Base-by-base conservation (phyloP, 2,888 invertebrate genomes). In the Rotaria socialis region DNA sequence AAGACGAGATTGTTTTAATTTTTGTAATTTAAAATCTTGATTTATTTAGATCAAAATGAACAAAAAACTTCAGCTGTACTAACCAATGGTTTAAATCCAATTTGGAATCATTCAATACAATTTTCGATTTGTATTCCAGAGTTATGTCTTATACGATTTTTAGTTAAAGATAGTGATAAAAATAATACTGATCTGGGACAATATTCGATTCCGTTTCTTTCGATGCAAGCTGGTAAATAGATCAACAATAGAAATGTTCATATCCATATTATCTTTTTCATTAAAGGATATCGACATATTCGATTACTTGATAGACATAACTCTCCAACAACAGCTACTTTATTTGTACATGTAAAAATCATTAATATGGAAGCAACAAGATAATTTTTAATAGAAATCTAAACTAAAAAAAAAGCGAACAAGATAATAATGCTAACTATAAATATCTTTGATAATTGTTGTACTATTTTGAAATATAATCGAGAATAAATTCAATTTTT, bases 61-160 rank as follows among this genome's bases (percentile, higher is more conserved):
- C 43, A 85, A 55, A 84, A 84, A 41, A 87, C 84, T 67, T 16
- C 43, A 11, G 67, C 80, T 24, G 27, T 84, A 35, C n/a, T 27
- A 88, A 97, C 97, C 90, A 24, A 89, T 91, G 92, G 92, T 87
- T 91, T 92, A 89, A 93, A 93, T 89, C 93, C 93, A 19, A 91
- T 93, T 74, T 93, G 93, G 90, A 93, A 93, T 89, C 93, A 93
- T 88, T 93, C 92, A 88, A 93, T 93, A 89, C 93, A 93, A 89
- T 93, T 93, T 89, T 92, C 92, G 89, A 91, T 93, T 86, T 91
- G 92, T 89, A 91, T 93, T 50, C 93, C 93, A 41, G 93, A 93
- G 89, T 88, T 93, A 87, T 93, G 93, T 6, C 89, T 93, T 86
- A 90, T 93, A 24, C 90, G 93, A 50, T 93, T 93, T 89, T 91